Evolutionary conservation across 2,113 vertebrate genomes (phyloP), one percentile per base, ranked within the genome.

Genomic region (Leuciscus idus): DNA sequence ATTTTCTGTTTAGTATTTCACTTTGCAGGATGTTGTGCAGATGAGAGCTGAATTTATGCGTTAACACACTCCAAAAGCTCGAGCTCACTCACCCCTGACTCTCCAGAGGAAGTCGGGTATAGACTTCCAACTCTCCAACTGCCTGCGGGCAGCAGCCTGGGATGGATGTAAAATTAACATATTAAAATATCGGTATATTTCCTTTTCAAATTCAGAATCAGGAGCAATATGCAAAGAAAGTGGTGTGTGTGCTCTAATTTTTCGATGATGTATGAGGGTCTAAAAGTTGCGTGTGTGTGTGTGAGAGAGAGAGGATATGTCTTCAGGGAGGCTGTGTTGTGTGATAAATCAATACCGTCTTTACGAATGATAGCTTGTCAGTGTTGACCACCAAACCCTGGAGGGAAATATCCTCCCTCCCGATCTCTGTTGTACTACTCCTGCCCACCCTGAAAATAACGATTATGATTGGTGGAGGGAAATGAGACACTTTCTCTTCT

Each of bases 21-120:
- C 61, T 74, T 78, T 78, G 6, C 77, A 59, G 55, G 78, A 66
- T 84, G 85, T 79, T 68, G 52, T 62, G 26, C 75, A 86, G 85
- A 73, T 39, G 81, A n/a, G 62, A 76, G 85, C 84, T 26, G 83
- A 89, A 89, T 88, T 78, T 90, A 88, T 86, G 86, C 84, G 81
- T 50, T 86, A 80, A 84, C 85, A 89, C 88, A 88, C 84, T 86
- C 85, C 62, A 83, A 61, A 72, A 86, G 79, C 83, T 70, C 23
- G 17, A 52, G 66, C 48, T 86, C 82, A 9, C 36, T 90, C 87
- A 87, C 84, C 87, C 82, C 48, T 88, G 84, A 84, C 87, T 88
- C 61, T 30, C 79, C 70, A n/a, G 74, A 82, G 84, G 86, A 84
- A 83, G 72, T 73, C 9, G 50, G 70, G 70, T 75, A 84, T 82